phyloP scores from a whole-genome alignment of 2,888 invertebrate genomes.

The Leptopilina myrica region DNA sequence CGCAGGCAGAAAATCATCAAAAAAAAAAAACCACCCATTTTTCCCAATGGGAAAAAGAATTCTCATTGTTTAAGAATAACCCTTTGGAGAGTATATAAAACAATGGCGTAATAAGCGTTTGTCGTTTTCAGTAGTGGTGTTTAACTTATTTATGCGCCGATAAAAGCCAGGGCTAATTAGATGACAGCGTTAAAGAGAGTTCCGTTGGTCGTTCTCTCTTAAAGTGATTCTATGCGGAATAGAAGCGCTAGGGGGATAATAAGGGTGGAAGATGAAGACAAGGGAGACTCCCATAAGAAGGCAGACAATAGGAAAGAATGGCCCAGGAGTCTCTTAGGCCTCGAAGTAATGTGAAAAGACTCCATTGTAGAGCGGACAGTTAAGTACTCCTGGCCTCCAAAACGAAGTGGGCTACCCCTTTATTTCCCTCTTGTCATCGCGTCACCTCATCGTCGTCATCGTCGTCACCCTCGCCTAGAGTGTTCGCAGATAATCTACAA shows the following conservation, averaged over 20 bases:
- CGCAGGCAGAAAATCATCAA: too few relatives aligned
- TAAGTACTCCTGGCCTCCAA: constrained; percentile 73
- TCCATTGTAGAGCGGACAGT: constrained; percentile 74
- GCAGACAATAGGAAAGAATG: constrained; percentile 74
- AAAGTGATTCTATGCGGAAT: constrained; percentile 54
- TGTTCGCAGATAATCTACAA: constrained; percentile 25
- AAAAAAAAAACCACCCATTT: too few relatives aligned
- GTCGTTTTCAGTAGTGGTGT: constrained; percentile 63
- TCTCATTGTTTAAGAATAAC: neutral
- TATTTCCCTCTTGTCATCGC: constrained; percentile 50
- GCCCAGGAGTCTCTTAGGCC: constrained; percentile 71
- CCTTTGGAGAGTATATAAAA: neutral
- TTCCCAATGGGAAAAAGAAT: too few relatives aligned
- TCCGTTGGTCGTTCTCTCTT: constrained; percentile 56
- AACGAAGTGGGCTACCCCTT: constrained; percentile 68
- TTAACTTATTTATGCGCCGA: constrained; percentile 71
- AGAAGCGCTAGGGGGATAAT: constrained; percentile 56
- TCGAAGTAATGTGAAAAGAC: constrained; percentile 73
- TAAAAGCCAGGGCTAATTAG: constrained; percentile 73
- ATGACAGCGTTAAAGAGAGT: constrained; percentile 66
- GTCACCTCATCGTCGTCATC: constrained; percentile 50
- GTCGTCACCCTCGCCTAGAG: constrained; percentile 37
- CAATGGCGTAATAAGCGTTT: neutral
- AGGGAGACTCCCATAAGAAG: constrained; percentile 68
- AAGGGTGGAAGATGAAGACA: constrained; percentile 57